Percentiles rank a stretch among this genome's conserved stretches.
These are phyloP conservation scores for Amblyopsis rosae DNA, from an alignment of 2,113 vertebrate genomes.

Conservation along the genomic window DNA sequence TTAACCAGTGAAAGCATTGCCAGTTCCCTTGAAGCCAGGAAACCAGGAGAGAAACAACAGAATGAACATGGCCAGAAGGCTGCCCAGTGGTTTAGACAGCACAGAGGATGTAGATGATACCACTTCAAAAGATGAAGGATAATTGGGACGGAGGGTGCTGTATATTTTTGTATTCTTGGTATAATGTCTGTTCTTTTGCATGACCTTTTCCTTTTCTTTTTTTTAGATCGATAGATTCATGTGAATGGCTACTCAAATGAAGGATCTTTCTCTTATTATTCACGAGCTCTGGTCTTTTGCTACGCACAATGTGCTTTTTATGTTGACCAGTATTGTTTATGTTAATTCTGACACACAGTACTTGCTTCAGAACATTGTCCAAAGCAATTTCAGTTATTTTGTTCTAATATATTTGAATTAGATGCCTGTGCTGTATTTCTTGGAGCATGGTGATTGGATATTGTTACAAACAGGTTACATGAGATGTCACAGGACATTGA, in stretches of 20 bases:
- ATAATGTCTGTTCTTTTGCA: slow-evolving; percentile 24
- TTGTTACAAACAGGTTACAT: slow-evolving; percentile 7
- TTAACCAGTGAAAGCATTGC: slow-evolving; percentile 83
- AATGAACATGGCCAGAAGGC: slow-evolving; percentile 84
- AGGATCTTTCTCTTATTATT: slow-evolving; percentile 31
- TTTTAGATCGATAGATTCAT: slow-evolving; percentile 24
- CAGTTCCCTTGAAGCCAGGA: slow-evolving; percentile 85
- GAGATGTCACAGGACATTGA: slow-evolving; percentile 20
- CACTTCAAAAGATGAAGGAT: slow-evolving; percentile 78
- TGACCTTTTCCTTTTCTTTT: slow-evolving; percentile 29
- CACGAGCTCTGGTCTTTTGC: slow-evolving; percentile 32
- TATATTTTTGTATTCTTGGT: slow-evolving; percentile 40
- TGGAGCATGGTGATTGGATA: slow-evolving; percentile 61
- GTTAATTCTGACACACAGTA: slow-evolving; percentile 47
- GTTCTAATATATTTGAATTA: slow-evolving; percentile 65
- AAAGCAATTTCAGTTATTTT: slow-evolving; percentile 47
- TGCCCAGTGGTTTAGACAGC: slow-evolving; percentile 90
- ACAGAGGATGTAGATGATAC: slow-evolving; percentile 89
- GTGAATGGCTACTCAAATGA: slow-evolving; percentile 23
- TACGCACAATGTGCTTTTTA: slow-evolving; percentile 41
- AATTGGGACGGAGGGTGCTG: slow-evolving; percentile 45
- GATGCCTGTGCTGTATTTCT: slow-evolving; percentile 57
- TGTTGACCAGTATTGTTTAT: slow-evolving; percentile 26
- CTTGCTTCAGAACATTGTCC: slow-evolving; percentile 50
- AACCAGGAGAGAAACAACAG: slow-evolving; percentile 84